Base-by-base conservation (phyloP, 2,113 vertebrate species). In the Quiscalus mexicanus region DNA sequence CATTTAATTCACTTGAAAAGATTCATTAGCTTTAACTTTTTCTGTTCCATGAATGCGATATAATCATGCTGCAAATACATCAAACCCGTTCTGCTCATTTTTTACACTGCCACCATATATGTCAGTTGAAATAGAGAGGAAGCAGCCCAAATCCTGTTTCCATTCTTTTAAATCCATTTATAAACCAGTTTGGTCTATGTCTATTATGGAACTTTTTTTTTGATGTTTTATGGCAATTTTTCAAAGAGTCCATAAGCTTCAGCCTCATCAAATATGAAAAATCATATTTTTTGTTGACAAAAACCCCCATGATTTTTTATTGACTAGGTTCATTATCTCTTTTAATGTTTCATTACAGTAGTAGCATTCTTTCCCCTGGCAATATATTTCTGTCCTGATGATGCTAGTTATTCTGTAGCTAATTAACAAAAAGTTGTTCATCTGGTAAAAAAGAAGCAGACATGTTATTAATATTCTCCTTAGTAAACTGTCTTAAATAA, bases 401-500 rank as follows among this genome's bases (percentile, higher is more conserved):
- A 93, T 84, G 30, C 68, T 94, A 71, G 83, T 94, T 94, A 82
- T 92, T 90, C 90, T 93, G 80, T 92, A 90, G 89, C 76, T 95
- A 94, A 96, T 95, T 95, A 97, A 71, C 53, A 95, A 89, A 82
- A 96, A 93, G 31, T 92, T 91, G 88, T 94, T 96, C 82, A 71
- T 96, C 85, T 94, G 63, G 68, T 94, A 89, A 96, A 95, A 93
- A 83, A 81, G 55, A 59, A 89, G 58, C 62, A 84, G 84, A 41
- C 64, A 60, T 59, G 71, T 79, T 90, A 90, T 96, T 96, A 82
- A 68, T 95, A 92, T 94, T 96, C 85, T 95, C 76, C 80, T 84
- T 96, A 86, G 90, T 96, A 95, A 96, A 95, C 68, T 95, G 77
- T 94, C 85, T 64, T 93, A 89, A 96, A 97, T 97, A 90, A 96